Conservation (phyloP, 2,113 vertebrate species). For the Saccopteryx leptura region DNA sequence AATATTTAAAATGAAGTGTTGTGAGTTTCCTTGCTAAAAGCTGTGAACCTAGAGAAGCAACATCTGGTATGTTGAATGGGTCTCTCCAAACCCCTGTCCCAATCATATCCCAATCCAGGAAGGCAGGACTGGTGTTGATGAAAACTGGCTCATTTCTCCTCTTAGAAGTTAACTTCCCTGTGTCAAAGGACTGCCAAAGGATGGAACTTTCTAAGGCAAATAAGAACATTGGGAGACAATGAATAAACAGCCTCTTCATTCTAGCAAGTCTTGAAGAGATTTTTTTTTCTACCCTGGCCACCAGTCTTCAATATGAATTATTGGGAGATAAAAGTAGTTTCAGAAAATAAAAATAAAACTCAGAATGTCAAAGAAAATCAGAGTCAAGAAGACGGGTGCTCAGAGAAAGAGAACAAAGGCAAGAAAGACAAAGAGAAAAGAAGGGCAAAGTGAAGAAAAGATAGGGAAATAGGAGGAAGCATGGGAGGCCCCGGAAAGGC, state of each 20-base stretch:
- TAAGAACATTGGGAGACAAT: background rate
- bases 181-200: background rate
- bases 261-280: conserved; percentile 8
- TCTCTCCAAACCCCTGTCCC: background rate
- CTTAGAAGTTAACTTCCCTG: background rate
- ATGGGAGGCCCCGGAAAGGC: conserved; percentile 13
- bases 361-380: conserved; percentile 85
- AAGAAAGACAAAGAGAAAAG: conserved; percentile 65
- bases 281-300: background rate
- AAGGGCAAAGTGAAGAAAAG: conserved; percentile 65
- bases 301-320: conserved; percentile 85
- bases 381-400: conserved; percentile 75
- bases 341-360: conserved; percentile 87
- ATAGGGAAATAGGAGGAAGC: background rate
- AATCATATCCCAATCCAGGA: background rate
- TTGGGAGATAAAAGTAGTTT: conserved; percentile 85
- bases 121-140: background rate
- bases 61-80: background rate
- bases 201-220: conserved; percentile 17
- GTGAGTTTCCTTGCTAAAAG: background rate
- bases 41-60: background rate
- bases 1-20: conserved; percentile 12
- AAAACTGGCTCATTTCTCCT: background rate
- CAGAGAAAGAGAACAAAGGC: conserved; percentile 86
- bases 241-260: conserved; percentile 52